Percentiles rank a stretch among this genome's conserved stretches.
phyloP scores from a whole-genome alignment of 1,140 invertebrate species.

The Drosophila virilis region DNA sequence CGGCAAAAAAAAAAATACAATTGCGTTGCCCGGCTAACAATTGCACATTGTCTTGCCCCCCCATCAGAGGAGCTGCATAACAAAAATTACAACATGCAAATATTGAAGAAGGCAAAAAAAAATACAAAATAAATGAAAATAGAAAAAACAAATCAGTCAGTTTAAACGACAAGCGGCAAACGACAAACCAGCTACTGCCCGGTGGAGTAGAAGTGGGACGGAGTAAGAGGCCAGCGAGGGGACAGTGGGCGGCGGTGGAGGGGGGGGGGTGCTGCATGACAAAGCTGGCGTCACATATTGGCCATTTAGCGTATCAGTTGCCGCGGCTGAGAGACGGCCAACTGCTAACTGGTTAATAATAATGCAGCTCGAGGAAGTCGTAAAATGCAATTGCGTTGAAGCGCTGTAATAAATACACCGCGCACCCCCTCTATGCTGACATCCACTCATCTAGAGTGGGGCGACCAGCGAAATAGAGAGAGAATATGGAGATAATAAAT shows the following conservation, averaged over 20 bases:
- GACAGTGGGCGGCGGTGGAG: not conserved
- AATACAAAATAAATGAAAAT: slow-evolving; percentile 9
- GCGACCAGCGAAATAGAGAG: slow-evolving; percentile 15
- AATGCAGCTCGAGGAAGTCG: slow-evolving; percentile 57
- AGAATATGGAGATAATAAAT: slow-evolving; percentile 25
- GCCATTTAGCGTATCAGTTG: slow-evolving; percentile 55
- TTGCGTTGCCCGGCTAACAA: slow-evolving; percentile 40
- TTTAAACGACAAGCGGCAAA: slow-evolving; percentile 24
- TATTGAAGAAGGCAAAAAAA: slow-evolving; percentile 38
- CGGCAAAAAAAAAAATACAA: slow-evolving; percentile 31
- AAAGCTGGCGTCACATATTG: slow-evolving; percentile 53
- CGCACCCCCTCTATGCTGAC: not conserved
- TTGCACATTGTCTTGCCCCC: slow-evolving; percentile 51
- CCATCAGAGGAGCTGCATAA: slow-evolving; percentile 30
- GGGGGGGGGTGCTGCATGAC: slow-evolving; percentile 29
- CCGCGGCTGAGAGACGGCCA: slow-evolving; percentile 23
- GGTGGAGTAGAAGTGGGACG: slow-evolving; percentile 7
- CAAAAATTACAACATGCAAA: slow-evolving; percentile 60
- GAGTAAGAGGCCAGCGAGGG: not conserved
- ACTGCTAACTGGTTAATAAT: slow-evolving; percentile 55
- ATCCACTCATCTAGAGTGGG: not conserved
- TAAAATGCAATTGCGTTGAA: slow-evolving; percentile 62
- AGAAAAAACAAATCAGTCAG: slow-evolving; percentile 37
- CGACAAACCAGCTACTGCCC: slow-evolving; percentile 30
- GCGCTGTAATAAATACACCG: slow-evolving; percentile 50